Conservation (phyloP, 2,113 vertebrate species). For the Regulus satrapa region DNA sequence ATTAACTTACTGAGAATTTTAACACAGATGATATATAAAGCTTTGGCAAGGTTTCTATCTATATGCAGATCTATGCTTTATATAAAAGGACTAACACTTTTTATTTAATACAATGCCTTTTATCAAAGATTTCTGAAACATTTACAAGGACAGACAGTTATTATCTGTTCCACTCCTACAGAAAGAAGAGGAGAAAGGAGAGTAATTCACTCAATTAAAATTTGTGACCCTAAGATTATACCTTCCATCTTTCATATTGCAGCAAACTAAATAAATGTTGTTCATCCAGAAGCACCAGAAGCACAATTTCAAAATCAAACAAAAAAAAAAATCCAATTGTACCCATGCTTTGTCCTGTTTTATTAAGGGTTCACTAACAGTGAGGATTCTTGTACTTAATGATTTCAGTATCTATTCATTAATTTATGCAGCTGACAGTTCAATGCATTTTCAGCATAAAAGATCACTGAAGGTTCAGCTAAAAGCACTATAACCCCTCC, state of each 20-base stretch:
- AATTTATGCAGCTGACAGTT: not conserved
- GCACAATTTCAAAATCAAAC: not conserved
- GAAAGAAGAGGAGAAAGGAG: not conserved
- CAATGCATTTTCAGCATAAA: constrained; percentile 9
- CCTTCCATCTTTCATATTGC: not conserved
- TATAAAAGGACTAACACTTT: not conserved
- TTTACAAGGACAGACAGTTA: not conserved
- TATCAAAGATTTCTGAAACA: not conserved
- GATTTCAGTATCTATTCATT: not conserved
- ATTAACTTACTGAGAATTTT: not conserved
- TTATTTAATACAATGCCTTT: not conserved
- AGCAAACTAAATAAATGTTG: not conserved
- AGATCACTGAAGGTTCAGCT: not conserved
- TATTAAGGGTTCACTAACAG: not conserved
- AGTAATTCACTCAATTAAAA: not conserved
- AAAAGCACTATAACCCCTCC: not conserved
- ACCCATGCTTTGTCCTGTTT: not conserved
- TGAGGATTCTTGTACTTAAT: not conserved
- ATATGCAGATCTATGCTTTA: not conserved
- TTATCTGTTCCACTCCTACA: not conserved
- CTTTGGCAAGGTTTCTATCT: not conserved
- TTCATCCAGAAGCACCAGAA: not conserved
- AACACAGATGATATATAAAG: not conserved
- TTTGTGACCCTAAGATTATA: not conserved
- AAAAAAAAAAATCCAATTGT: not conserved